phyloP scores from a whole-genome alignment of 92 coral and sea anemone species.

The Palythoa grandis region DNA sequence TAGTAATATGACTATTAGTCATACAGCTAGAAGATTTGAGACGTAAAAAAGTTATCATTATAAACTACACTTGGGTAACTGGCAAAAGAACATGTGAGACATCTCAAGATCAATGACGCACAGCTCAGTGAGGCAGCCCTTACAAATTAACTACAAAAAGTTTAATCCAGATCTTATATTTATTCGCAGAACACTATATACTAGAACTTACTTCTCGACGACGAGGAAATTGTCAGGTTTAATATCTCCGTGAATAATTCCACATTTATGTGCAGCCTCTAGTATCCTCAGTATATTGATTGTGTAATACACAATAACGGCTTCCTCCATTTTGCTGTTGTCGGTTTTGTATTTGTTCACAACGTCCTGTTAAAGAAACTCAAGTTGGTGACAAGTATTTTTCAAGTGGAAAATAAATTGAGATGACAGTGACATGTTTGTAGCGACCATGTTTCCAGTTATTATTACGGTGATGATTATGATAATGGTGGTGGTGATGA shows the following conservation, averaged over 20 bases:
- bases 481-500: not conserved
- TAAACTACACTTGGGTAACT: too few species aligned
- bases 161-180: not conserved
- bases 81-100: too few species aligned
- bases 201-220: constrained; percentile 62
- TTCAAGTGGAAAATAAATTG: too few species aligned
- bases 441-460: not conserved
- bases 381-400: not conserved
- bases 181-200: not conserved
- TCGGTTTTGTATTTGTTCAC: constrained; percentile 84
- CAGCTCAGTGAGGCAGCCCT: too few species aligned
- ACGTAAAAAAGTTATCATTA: too few species aligned
- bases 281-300: constrained; percentile 75
- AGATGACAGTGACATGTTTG: not conserved
- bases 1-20: too few species aligned
- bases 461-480: not conserved
- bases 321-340: constrained; percentile 55
- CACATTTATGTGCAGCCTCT: constrained; percentile 76
- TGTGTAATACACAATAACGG: constrained; percentile 60
- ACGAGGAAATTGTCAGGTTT: constrained; percentile 95
- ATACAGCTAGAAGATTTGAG: too few species aligned
- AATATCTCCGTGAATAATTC: constrained; percentile 92
- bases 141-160: not conserved
- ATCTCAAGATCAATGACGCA: too few species aligned
- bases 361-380: constrained; percentile 66